Percentiles rank a stretch among this genome's conserved stretches.
phyloP scores from a whole-genome alignment of 2,888 invertebrate genomes.

The Junonia oenone region DNA sequence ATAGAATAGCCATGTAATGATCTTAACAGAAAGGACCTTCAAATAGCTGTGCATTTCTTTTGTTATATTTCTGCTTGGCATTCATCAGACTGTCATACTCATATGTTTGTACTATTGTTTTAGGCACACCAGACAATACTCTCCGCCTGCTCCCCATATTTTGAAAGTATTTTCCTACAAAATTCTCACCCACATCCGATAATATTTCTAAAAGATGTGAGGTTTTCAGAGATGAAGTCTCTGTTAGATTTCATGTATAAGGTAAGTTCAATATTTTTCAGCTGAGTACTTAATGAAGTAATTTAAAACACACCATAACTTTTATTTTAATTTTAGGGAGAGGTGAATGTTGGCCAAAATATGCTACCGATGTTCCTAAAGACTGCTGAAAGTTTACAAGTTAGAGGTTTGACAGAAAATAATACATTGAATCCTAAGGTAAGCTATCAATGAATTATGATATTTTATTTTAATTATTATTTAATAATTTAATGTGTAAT shows the following conservation, averaged over 20 bases:
- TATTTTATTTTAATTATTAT: not conserved
- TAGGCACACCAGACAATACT: constrained; percentile 95
- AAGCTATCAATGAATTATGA: no score
- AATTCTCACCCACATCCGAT: constrained; percentile 94
- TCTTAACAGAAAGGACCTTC: constrained; percentile 58
- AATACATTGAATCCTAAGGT: constrained; percentile 82
- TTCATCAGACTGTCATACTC: constrained; percentile 52
- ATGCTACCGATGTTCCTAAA: constrained; percentile 93
- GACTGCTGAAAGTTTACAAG: constrained; percentile 95
- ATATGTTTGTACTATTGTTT: constrained; percentile 49
- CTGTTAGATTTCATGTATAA: constrained; percentile 96
- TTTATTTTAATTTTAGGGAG: constrained; percentile 74
- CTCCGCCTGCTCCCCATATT: constrained; percentile 96
- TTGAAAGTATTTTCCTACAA: constrained; percentile 93
- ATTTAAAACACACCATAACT: not conserved
- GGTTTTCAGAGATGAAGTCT: constrained; percentile 92
- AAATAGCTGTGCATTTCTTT: constrained; percentile 47
- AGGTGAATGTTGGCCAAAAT: constrained; percentile 95
- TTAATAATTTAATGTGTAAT: not conserved
- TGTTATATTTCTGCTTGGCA: constrained; percentile 41
- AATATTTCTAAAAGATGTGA: constrained; percentile 95
- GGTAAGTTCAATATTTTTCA: constrained; percentile 57
- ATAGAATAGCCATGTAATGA: constrained; percentile 40
- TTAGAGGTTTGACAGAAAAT: constrained; percentile 92
- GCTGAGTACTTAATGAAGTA: not conserved